Percentiles rank a stretch among this genome's conserved stretches.
These are phyloP conservation scores for Lacanobia oleracea DNA, from an alignment of 2,888 invertebrate species.

Conservation along the genomic window DNA sequence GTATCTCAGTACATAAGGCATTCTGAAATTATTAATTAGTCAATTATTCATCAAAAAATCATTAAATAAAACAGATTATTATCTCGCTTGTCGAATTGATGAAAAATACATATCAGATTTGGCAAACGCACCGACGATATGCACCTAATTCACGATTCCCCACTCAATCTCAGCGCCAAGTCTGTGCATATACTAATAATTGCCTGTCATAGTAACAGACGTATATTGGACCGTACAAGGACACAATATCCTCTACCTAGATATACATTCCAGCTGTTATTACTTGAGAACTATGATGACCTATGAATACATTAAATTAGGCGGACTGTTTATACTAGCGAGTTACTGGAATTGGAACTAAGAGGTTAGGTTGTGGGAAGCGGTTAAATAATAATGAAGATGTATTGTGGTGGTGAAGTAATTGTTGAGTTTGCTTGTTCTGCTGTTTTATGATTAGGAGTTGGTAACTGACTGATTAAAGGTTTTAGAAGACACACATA, in stretches of 20 bases:
- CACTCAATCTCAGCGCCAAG: constrained; percentile 23
- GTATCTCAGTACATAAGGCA: too few relatives aligned
- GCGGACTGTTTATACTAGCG: constrained; percentile 49
- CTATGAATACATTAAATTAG: constrained; percentile 68
- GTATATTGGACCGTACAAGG: constrained; percentile 42
- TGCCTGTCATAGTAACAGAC: constrained; percentile 30
- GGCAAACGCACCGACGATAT: too few relatives aligned
- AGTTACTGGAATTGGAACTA: constrained; percentile 8
- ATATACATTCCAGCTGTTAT: constrained; percentile 32
- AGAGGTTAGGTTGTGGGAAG: background rate
- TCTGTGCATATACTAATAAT: constrained; percentile 29
- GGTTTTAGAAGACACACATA: background rate
- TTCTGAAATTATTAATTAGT: too few relatives aligned
- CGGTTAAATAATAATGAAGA: constrained; percentile 18
- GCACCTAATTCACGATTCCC: constrained; percentile 14
- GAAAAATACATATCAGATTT: too few relatives aligned
- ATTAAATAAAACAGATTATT: too few relatives aligned
- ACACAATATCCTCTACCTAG: constrained; percentile 14
- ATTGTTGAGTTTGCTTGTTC: constrained; percentile 14
- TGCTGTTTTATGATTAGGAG: background rate
- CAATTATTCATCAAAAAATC: too few relatives aligned
- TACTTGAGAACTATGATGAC: constrained; percentile 54
- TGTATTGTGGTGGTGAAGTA: constrained; percentile 1
- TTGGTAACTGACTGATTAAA: too few relatives aligned
- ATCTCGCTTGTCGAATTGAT: too few relatives aligned